Percentiles rank a stretch among this genome's conserved stretches.
Evolutionary conservation across 2,797 vertebrate genomes (phyloP).

Genomic region (Podarcis lilfordi): DNA sequence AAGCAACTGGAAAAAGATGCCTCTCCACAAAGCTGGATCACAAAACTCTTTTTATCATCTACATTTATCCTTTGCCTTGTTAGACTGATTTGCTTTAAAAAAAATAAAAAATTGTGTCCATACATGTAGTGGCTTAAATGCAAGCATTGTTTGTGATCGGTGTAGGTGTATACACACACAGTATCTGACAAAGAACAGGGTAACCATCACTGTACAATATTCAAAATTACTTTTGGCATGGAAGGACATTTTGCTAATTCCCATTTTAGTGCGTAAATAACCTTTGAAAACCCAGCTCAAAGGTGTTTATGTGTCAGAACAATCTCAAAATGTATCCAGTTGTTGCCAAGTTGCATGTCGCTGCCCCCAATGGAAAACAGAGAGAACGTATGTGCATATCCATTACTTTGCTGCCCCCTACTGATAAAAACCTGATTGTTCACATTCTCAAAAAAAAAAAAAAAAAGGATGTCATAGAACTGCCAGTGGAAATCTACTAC

Average conservation of each 20-base stretch:
- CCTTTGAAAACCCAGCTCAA: slow-evolving; percentile 70
- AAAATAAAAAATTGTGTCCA: background rate
- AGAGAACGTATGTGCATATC: slow-evolving; percentile 29
- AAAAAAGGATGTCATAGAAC: background rate
- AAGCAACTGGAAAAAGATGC: background rate
- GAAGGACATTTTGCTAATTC: slow-evolving; percentile 77
- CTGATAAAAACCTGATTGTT: slow-evolving; percentile 16
- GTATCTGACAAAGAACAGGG: slow-evolving; percentile 8
- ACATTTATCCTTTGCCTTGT: slow-evolving; percentile 1
- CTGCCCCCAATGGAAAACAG: slow-evolving; percentile 46
- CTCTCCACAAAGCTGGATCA: background rate
- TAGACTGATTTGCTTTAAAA: slow-evolving; percentile 19
- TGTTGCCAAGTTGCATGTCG: slow-evolving; percentile 70
- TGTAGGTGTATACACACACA: background rate
- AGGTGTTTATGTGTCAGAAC: slow-evolving; percentile 83
- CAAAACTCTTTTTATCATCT: background rate
- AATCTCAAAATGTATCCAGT: slow-evolving; percentile 77
- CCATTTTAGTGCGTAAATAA: slow-evolving; percentile 80
- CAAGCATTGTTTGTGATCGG: background rate
- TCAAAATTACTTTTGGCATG: slow-evolving; percentile 79
- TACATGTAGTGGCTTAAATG: slow-evolving; percentile 6
- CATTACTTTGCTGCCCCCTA: slow-evolving; percentile 79
- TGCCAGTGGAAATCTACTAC: too few relatives aligned
- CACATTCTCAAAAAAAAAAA: too few relatives aligned
- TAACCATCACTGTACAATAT: slow-evolving; percentile 65